phyloP scores from a whole-genome alignment of 2,888 invertebrate genomes.

The Diaperis boleti region DNA sequence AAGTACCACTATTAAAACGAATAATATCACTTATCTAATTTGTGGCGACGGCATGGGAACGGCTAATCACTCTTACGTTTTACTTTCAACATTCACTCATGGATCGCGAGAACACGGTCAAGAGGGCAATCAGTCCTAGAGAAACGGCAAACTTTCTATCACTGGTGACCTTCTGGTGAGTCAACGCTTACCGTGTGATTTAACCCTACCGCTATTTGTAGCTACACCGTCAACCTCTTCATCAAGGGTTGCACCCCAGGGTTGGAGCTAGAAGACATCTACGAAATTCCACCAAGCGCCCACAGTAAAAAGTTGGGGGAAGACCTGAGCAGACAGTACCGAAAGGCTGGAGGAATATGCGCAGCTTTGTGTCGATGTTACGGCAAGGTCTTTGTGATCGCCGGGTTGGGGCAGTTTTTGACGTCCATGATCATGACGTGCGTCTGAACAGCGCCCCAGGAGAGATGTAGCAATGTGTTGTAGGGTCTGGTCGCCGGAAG shows the following conservation, averaged over 20 bases:
- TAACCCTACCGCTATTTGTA: not conserved
- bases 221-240: slow-evolving; percentile 60
- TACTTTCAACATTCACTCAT: too few relatives aligned
- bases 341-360: slow-evolving; percentile 40
- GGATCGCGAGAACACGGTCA: slow-evolving; percentile 67
- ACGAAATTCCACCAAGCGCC: slow-evolving; percentile 68
- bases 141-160: slow-evolving; percentile 11
- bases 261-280: slow-evolving; percentile 73
- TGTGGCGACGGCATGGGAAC: too few relatives aligned
- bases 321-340: slow-evolving; percentile 61
- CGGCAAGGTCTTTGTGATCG: slow-evolving; percentile 37
- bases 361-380: slow-evolving; percentile 52
- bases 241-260: slow-evolving; percentile 74
- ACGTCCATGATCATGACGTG: slow-evolving; percentile 20
- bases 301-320: slow-evolving; percentile 68
- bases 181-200: not conserved
- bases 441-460: too few relatives aligned
- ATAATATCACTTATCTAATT: too few relatives aligned
- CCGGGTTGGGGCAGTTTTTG: slow-evolving; percentile 2
- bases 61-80: too few relatives aligned
- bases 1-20: too few relatives aligned
- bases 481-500: slow-evolving; percentile 44
- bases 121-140: slow-evolving; percentile 69
- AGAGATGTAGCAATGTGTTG: slow-evolving; percentile 62
- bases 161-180: slow-evolving; percentile 8